phyloP scores from a whole-genome alignment of 2,113 vertebrate genomes.

The Xyliphius kryptos region DNA sequence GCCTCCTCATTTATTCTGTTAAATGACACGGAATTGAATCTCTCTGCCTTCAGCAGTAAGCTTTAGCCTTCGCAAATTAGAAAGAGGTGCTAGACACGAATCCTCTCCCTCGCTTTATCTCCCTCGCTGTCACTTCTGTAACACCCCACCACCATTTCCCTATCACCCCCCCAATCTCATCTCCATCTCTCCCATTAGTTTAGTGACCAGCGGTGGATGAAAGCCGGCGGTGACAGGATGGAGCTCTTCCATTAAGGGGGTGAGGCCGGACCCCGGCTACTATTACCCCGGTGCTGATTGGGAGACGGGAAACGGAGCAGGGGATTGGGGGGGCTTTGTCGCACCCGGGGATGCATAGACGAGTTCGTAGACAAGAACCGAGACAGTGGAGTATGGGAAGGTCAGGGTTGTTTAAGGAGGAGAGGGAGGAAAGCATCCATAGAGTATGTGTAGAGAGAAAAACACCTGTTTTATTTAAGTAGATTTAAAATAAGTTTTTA shows the following conservation, averaged over 20 bases:
- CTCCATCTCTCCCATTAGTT: conserved; percentile 63
- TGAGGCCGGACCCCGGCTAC: too few relatives aligned
- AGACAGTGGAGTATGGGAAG: too few relatives aligned
- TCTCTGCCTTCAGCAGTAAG: conserved; percentile 27
- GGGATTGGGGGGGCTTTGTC: too few relatives aligned
- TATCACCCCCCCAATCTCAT: conserved; percentile 33
- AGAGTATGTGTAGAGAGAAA: too few relatives aligned
- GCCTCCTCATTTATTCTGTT: conserved; percentile 33
- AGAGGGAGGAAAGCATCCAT: too few relatives aligned
- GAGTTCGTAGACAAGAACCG: too few relatives aligned
- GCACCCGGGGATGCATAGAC: too few relatives aligned
- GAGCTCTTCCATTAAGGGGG: conserved; percentile 93
- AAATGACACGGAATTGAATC: conserved; percentile 43
- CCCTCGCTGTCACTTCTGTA: conserved; percentile 24
- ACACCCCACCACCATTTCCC: conserved; percentile 18
- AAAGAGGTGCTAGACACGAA: conserved; percentile 31
- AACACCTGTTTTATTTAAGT: too few relatives aligned
- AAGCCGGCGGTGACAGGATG: conserved; percentile 53
- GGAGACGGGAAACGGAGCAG: too few relatives aligned
- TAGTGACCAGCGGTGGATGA: conserved; percentile 71
- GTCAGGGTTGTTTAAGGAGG: too few relatives aligned
- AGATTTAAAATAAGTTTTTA: too few relatives aligned
- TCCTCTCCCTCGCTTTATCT: conserved; percentile 28
- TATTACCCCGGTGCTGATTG: too few relatives aligned
- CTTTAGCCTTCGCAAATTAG: conserved; percentile 38